Conservation (phyloP, 2,797 vertebrate genomes). For the Dendrocincla fuliginosa region DNA sequence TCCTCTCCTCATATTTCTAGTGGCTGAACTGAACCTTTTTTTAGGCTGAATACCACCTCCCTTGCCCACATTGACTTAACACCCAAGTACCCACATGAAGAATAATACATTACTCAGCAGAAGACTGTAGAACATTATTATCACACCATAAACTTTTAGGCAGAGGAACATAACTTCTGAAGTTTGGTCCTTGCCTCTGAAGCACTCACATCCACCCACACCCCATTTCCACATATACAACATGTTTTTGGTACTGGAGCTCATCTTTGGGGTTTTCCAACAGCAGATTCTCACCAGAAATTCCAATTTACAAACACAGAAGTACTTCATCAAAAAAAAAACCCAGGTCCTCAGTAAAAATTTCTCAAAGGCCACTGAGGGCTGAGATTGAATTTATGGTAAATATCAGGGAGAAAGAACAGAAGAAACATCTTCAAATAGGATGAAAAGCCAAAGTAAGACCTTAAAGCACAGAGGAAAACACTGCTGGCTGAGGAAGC, state of each 20-base stretch:
- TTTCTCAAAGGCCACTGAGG: background rate
- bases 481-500: background rate
- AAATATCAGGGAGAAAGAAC: background rate
- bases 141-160: background rate
- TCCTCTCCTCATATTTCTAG: background rate
- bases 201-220: background rate
- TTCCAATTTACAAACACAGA: background rate
- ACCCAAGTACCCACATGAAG: background rate
- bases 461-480: background rate
- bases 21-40: background rate
- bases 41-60: background rate
- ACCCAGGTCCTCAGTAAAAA: background rate
- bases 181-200: background rate
- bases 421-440: background rate
- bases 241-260: background rate
- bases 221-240: accelerated
- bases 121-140: background rate
- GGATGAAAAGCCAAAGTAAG: background rate
- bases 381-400: background rate
- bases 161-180: background rate
- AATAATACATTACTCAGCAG: background rate
- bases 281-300: background rate
- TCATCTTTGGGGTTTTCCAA: background rate
- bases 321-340: background rate
- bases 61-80: background rate